Percentiles rank a stretch among this genome's conserved stretches.
These are phyloP conservation scores for Cyrtorhinus lividipennis DNA, from an alignment of 1,140 invertebrate species.

Conservation along the genomic window DNA sequence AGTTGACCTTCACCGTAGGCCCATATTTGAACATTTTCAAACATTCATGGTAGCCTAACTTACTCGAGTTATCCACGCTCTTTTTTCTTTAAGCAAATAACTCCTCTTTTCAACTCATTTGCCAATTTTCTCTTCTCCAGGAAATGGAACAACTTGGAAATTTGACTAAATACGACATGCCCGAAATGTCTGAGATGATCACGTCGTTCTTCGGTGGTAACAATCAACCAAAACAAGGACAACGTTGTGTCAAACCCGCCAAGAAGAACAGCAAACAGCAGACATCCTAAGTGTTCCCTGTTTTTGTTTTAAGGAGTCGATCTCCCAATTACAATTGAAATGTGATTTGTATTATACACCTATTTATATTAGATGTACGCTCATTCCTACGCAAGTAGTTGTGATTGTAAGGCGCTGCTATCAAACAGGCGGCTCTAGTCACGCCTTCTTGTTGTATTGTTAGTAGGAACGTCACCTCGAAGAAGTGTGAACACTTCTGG, in stretches of 20 bases:
- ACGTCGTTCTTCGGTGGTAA: constrained; percentile 61
- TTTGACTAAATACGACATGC: constrained; percentile 70
- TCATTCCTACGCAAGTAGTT: too few species aligned
- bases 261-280: constrained; percentile 46
- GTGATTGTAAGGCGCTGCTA: too few species aligned
- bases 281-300: too few species aligned
- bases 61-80: not conserved
- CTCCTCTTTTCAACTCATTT: not conserved
- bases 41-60: not conserved
- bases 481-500: too few species aligned
- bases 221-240: constrained; percentile 35
- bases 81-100: not conserved
- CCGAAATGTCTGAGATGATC: constrained; percentile 81
- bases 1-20: too few species aligned
- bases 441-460: too few species aligned
- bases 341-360: too few species aligned
- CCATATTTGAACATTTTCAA: not conserved
- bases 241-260: constrained; percentile 44
- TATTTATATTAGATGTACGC: too few species aligned
- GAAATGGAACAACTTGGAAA: constrained; percentile 81
- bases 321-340: too few species aligned
- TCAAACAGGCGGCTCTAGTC: too few species aligned
- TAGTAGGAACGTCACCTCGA: too few species aligned
- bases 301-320: too few species aligned
- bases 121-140: constrained; percentile 29